Evolutionary conservation across 2,888 invertebrate species (phyloP), one percentile per base, ranked within the genome.

Genomic region (Caenorhabditis panamensis): DNA sequence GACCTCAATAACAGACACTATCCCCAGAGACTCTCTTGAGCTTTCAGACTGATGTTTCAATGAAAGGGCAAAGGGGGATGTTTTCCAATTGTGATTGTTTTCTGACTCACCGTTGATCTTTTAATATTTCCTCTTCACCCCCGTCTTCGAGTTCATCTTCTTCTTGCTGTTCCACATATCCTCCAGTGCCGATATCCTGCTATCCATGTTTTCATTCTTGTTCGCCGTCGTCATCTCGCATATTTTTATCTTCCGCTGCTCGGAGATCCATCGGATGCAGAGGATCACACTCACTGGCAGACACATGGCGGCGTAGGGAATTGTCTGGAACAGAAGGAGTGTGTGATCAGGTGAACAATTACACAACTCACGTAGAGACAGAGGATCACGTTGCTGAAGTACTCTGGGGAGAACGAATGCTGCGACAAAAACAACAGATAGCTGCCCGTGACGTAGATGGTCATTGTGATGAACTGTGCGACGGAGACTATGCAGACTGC

Each of bases 401-500:
- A 72, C 26, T 56, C 63, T 8, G 13, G 9, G 0, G 67, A 56
- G 18, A 76, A 47, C 4, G 28, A 31, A 6, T 28, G 6, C 49
- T 44, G 47, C 8, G 22, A 24, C 6, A 49, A 49, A 16, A 72
- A 58, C 3, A 72, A 9, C 1, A 28, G 16, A 16, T 64, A 64
- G 37, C 58, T 72, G 6, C 56, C 44, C 0, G 36, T 6, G 4
- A 68, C 76, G 37, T 77, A 77, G 18, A 69, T 37, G 1, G 54
- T 31, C 63, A 68, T 77, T n/a, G 68, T 63, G 2, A 68, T 49
- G 28, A 63, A 67, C 22, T 77, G 76, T 8, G 49, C 22, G 0
- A 47, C 56, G n/a, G 76, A 77, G 16, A 68, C 59, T 28, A 69
- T 26, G 20, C 44, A 69, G 8, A 77, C 76, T 0, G 68, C 76